Evolutionary conservation across 1,140 invertebrate genomes (phyloP).

Genomic region (Oedothorax gibbosus): DNA sequence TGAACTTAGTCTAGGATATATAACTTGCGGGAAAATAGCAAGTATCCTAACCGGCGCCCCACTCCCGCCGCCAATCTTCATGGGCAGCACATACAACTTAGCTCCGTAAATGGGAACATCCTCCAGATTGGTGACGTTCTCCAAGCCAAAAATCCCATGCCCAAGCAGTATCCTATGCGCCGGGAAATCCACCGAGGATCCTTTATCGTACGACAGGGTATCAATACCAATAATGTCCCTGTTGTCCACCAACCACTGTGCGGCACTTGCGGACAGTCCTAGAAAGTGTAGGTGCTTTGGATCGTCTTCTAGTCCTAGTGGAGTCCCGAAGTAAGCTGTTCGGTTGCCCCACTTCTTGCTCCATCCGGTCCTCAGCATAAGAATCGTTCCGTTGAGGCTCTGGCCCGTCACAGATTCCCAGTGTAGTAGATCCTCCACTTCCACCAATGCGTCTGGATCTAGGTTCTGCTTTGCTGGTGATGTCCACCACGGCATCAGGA

Average conservation of each 20-base stretch:
- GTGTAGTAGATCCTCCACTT: slow-evolving; percentile 61
- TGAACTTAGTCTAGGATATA: neutral
- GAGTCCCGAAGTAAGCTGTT: slow-evolving; percentile 9
- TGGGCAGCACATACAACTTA: slow-evolving; percentile 61
- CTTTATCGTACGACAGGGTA: slow-evolving; percentile 71
- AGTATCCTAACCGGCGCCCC: slow-evolving; percentile 62
- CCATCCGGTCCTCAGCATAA: slow-evolving; percentile 66
- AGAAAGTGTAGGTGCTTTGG: slow-evolving; percentile 63
- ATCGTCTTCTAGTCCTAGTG: neutral
- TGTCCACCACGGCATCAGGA: slow-evolving; percentile 60
- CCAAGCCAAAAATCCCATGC: slow-evolving; percentile 59
- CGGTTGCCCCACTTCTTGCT: slow-evolving; percentile 49
- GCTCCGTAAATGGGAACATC: slow-evolving; percentile 59
- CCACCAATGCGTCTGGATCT: slow-evolving; percentile 63
- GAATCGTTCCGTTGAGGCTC: slow-evolving; percentile 63
- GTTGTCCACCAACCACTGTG: slow-evolving; percentile 73
- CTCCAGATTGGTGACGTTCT: slow-evolving; percentile 63
- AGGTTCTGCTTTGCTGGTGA: slow-evolving; percentile 49
- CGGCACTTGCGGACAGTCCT: slow-evolving; percentile 73
- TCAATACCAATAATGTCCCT: slow-evolving; percentile 76
- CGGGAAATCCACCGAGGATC: slow-evolving; percentile 22
- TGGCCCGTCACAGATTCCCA: slow-evolving; percentile 63
- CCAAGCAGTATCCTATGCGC: slow-evolving; percentile 45
- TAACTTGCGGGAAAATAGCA: slow-evolving; percentile 47
- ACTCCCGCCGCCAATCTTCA: slow-evolving; percentile 63